Evolutionary conservation across 2,797 vertebrate genomes (phyloP).

Genomic region (Meriones psammophilus): DNA sequence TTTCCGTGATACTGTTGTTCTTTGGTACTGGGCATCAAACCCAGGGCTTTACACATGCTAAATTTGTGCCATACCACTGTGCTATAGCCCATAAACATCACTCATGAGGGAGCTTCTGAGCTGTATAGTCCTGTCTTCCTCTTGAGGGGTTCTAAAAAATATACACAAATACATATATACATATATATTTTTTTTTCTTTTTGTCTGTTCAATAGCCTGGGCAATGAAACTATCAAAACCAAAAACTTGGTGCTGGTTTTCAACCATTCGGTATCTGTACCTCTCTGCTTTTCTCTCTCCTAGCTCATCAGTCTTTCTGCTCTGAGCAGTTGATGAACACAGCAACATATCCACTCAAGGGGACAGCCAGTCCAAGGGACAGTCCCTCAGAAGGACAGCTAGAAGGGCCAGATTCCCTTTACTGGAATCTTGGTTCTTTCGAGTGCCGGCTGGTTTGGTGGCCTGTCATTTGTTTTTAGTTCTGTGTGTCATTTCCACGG

Average conservation of each 20-base stretch:
- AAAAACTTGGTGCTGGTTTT: constrained; percentile 4
- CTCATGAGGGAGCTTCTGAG: neutral
- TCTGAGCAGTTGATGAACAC: neutral
- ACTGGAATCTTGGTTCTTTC: neutral
- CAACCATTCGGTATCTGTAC: neutral
- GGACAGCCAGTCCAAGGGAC: neutral
- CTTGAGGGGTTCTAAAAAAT: constrained; percentile 21
- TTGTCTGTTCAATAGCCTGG: neutral
- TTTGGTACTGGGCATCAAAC: neutral
- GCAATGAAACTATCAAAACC: neutral
- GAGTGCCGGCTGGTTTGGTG: neutral
- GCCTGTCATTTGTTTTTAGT: neutral
- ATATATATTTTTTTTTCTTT: neutral
- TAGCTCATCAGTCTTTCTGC: neutral
- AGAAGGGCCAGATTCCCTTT: neutral
- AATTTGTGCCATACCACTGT: neutral
- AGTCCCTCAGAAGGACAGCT: neutral
- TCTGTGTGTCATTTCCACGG: neutral
- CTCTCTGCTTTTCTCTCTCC: neutral
- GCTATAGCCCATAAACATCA: too few species aligned
- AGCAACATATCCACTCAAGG: neutral
- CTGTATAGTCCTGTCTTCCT: neutral
- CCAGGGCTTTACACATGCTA: too few species aligned
- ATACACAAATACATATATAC: too few species aligned
- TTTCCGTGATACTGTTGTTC: too few species aligned